Conservation (phyloP, 2,888 invertebrate genomes). For the Lepas anatifera region DNA sequence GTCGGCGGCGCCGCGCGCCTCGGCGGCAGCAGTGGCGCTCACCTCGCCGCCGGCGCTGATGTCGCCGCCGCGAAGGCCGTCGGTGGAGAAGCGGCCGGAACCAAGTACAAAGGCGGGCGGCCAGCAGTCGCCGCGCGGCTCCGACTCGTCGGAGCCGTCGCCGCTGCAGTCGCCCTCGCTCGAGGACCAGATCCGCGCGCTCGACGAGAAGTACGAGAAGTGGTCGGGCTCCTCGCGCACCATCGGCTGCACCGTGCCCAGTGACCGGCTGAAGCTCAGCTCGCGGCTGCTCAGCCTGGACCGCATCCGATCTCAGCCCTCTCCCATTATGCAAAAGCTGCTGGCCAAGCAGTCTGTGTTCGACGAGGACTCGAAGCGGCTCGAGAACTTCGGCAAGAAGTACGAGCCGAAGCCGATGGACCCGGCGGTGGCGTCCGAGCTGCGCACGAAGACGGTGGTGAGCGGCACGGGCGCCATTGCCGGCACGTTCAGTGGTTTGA, state of each 20-base stretch:
- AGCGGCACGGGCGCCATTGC: slow-evolving; percentile 20
- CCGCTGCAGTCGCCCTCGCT: slow-evolving; percentile 52
- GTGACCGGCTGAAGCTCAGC: not conserved
- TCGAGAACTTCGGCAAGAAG: slow-evolving; percentile 75
- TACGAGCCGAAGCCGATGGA: slow-evolving; percentile 44
- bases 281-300: slow-evolving; percentile 48
- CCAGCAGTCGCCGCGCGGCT: slow-evolving; percentile 17
- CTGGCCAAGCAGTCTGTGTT: slow-evolving; percentile 87
- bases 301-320: slow-evolving; percentile 73
- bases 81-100: slow-evolving; percentile 65
- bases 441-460: slow-evolving; percentile 26
- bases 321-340: slow-evolving; percentile 83
- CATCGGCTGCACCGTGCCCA: slow-evolving; percentile 15
- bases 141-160: slow-evolving; percentile 52
- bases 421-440: slow-evolving; percentile 16
- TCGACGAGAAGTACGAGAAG: slow-evolving; percentile 86
- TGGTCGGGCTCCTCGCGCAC: slow-evolving; percentile 47
- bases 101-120: slow-evolving; percentile 21
- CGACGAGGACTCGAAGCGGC: slow-evolving; percentile 85
- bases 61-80: slow-evolving; percentile 80
- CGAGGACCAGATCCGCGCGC: slow-evolving; percentile 79
- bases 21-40: slow-evolving; percentile 54
- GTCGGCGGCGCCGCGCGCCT: slow-evolving; percentile 40
- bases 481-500: not conserved
- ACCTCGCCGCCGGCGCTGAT: slow-evolving; percentile 76